Evolutionary conservation across 2,113 vertebrate species (phyloP).

Genomic region (Hassar affinis): DNA sequence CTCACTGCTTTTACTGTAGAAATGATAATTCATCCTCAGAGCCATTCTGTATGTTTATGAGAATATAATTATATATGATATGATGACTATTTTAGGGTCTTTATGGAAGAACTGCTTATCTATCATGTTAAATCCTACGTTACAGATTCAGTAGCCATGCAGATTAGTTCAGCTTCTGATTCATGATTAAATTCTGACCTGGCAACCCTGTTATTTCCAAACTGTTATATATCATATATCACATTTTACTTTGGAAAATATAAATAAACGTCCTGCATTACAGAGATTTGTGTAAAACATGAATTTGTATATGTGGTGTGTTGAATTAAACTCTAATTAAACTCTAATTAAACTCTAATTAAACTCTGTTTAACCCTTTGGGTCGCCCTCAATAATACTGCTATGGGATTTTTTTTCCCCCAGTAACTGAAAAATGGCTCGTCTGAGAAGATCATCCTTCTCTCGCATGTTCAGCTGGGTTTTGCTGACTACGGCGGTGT

Average conservation of each 20-base stretch:
- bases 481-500: conserved; percentile 62
- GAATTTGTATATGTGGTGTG: background rate
- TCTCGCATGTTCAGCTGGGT: conserved; percentile 51
- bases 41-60: background rate
- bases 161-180: background rate
- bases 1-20: background rate
- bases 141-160: background rate
- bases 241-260: background rate
- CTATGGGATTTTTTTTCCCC: conserved; percentile 32
- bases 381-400: background rate
- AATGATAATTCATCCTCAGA: background rate
- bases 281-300: background rate
- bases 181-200: no score
- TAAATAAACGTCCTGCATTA: no score
- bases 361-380: no score
- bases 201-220: background rate
- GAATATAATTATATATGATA: background rate
- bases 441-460: conserved; percentile 51
- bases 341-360: background rate
- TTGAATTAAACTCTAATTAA: background rate
- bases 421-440: conserved; percentile 62
- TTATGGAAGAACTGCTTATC: background rate
- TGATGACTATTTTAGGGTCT: background rate
- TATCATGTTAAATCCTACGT: background rate
- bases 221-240: background rate